A percentile compares a stretch with the other conserved stretches of the same genome.
phyloP scores from a whole-genome alignment of 2,113 vertebrate genomes.

The Andinoacara biseriatus region DNA sequence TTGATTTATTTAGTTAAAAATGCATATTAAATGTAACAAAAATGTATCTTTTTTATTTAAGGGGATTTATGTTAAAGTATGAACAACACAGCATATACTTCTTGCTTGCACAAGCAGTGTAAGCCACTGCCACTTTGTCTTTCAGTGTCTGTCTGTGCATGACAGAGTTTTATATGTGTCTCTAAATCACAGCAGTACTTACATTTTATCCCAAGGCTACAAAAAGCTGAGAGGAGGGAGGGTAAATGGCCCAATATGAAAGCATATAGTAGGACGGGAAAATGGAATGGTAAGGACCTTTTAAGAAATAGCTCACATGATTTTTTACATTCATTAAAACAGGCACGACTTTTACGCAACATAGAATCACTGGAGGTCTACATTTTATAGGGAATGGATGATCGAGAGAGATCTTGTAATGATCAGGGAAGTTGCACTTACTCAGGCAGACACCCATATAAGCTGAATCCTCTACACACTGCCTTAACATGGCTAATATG shows the following conservation, averaged over 20 bases:
- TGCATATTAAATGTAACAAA: conserved; percentile 41
- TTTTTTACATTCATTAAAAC: conserved; percentile 34
- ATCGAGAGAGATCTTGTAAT: conserved; percentile 6
- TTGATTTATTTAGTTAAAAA: conserved; percentile 5
- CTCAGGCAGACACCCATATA: conserved; percentile 7
- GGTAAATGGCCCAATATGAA: conserved; percentile 48
- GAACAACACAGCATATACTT: background rate
- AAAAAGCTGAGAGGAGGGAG: conserved; percentile 18
- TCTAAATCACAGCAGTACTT: conserved; percentile 62
- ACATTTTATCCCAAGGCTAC: conserved; percentile 62
- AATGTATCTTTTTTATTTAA: conserved; percentile 6
- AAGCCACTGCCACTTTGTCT: conserved; percentile 15
- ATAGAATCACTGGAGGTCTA: conserved; percentile 2
- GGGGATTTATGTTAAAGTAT: conserved; percentile 12
- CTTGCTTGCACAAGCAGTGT: conserved; percentile 7
- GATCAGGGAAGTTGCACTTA: conserved; percentile 14
- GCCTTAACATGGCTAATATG: background rate
- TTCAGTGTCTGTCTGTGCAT: conserved; percentile 37
- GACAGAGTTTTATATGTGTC: conserved; percentile 54
- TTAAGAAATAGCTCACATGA: conserved; percentile 16
- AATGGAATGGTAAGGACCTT: conserved; percentile 29
- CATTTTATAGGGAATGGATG: background rate
- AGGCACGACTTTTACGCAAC: background rate
- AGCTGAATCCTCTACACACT: background rate
- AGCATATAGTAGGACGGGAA: conserved; percentile 15